A percentile compares a stretch with the other conserved stretches of the same genome.
phyloP scores from a whole-genome alignment of 35 echinoderm and acorn worm species.

The Antedon bifida region DNA sequence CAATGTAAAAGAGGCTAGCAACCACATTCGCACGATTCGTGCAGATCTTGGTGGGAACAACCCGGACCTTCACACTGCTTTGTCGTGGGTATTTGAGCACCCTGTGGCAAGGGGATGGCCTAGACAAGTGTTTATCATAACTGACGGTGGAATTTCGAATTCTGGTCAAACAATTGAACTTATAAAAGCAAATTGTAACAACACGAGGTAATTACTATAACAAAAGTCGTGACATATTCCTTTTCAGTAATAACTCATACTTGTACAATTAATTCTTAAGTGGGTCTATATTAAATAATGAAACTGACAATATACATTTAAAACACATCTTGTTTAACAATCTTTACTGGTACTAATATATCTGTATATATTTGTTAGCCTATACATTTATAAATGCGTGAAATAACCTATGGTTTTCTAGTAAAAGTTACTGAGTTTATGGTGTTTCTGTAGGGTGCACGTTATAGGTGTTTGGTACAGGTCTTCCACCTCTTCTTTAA shows the following conservation, averaged over 20 bases:
- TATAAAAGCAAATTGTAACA: constrained; percentile 36
- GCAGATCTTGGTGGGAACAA: constrained; percentile 67
- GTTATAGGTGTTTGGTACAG: constrained; percentile 80
- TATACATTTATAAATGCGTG: too few species aligned
- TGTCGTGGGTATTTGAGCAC: constrained; percentile 71
- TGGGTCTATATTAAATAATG: too few species aligned
- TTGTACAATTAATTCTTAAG: too few species aligned
- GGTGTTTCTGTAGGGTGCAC: constrained; percentile 49
- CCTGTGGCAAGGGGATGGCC: constrained; percentile 56
- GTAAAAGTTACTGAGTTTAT: background rate
- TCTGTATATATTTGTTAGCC: too few species aligned
- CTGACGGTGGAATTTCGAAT: constrained; percentile 71
- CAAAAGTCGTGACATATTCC: background rate
- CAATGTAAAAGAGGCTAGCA: constrained; percentile 70
- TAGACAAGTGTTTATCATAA: constrained; percentile 72
- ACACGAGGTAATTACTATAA: constrained; percentile 52
- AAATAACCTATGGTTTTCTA: too few species aligned
- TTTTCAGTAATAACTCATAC: too few species aligned
- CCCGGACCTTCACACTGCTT: constrained; percentile 50
- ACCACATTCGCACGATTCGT: constrained; percentile 68
- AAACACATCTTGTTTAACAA: too few species aligned
- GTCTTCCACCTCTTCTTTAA: too few species aligned
- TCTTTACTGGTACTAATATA: too few species aligned
- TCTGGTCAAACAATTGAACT: constrained; percentile 71
- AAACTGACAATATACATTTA: too few species aligned